Percentiles rank a stretch among this genome's conserved stretches.
These are phyloP conservation scores for Melanargia galathea DNA, from an alignment of 2,888 invertebrate species.

Conservation along the genomic window DNA sequence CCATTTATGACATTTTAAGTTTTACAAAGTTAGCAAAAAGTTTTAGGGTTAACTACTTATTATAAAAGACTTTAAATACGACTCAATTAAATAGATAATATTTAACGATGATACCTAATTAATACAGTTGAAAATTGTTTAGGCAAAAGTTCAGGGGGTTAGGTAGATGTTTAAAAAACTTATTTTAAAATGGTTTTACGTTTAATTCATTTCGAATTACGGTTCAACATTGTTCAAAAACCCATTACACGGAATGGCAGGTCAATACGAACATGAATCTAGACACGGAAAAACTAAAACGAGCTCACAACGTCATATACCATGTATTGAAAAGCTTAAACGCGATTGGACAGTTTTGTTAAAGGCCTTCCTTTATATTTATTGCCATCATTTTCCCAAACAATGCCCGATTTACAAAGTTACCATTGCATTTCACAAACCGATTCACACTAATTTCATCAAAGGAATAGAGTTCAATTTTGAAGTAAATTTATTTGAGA, in stretches of 20 bases:
- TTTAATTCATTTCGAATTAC: not conserved
- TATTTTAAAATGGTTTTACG: not conserved
- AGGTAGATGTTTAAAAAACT: not conserved
- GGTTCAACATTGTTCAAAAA: constrained; percentile 22
- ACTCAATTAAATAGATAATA: too few species aligned
- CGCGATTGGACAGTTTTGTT: constrained; percentile 62
- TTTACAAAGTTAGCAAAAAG: too few species aligned
- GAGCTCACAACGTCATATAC: constrained; percentile 40
- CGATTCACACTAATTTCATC: constrained; percentile 39
- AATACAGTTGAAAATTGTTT: too few species aligned
- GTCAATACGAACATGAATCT: constrained; percentile 28
- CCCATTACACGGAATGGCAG: constrained; percentile 23
- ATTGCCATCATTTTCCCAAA: constrained; percentile 74
- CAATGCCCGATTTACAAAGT: constrained; percentile 58
- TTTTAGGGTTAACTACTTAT: too few species aligned
- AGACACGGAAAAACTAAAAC: constrained; percentile 37
- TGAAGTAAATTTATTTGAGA: constrained; percentile 26
- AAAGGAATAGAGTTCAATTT: constrained; percentile 47
- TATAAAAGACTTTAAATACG: too few species aligned
- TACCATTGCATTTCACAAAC: constrained; percentile 40
- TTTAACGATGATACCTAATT: too few species aligned
- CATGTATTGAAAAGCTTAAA: constrained; percentile 51
- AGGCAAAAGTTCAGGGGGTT: too few species aligned
- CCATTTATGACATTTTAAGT: too few species aligned
- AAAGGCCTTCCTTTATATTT: constrained; percentile 69